These are phyloP conservation scores for Pedionomus torquatus DNA, from an alignment of 2,113 vertebrate species.

Conservation along the genomic window DNA sequence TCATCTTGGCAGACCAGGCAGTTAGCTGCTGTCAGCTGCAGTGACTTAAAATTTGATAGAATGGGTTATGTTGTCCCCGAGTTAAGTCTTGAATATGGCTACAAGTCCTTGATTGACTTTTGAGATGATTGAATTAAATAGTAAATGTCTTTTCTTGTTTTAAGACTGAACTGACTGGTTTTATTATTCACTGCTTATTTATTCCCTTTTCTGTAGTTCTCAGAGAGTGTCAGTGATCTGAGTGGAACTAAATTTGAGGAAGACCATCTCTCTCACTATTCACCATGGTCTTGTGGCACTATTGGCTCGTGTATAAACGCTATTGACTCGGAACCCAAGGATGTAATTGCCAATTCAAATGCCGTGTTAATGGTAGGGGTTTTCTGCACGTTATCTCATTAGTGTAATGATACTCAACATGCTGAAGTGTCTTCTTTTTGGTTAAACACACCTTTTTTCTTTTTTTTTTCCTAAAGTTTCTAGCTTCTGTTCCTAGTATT, in stretches of 20 bases:
- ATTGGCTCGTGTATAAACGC: constrained; percentile 89
- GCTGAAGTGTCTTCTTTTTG: constrained; percentile 37
- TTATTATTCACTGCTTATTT: constrained; percentile 21
- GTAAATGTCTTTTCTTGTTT: neutral
- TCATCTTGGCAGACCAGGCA: neutral
- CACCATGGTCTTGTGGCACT: constrained; percentile 93
- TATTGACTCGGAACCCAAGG: constrained; percentile 88
- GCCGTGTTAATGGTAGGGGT: constrained; percentile 86
- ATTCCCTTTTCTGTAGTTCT: constrained; percentile 76
- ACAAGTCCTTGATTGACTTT: neutral
- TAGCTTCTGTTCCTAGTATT: neutral
- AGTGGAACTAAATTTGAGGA: constrained; percentile 87
- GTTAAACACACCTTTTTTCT: neutral
- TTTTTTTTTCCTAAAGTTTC: neutral
- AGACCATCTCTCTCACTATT: constrained; percentile 90
- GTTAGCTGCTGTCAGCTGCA: neutral
- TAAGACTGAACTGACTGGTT: neutral
- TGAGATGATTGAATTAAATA: neutral
- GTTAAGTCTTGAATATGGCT: neutral
- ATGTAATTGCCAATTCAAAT: constrained; percentile 84
- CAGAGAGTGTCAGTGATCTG: constrained; percentile 82
- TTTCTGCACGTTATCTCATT: constrained; percentile 46
- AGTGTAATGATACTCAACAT: constrained; percentile 19
- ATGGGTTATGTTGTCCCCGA: neutral
- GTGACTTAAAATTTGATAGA: neutral